phyloP scores from a whole-genome alignment of 2,797 vertebrate species.

The Cuculus canorus region DNA sequence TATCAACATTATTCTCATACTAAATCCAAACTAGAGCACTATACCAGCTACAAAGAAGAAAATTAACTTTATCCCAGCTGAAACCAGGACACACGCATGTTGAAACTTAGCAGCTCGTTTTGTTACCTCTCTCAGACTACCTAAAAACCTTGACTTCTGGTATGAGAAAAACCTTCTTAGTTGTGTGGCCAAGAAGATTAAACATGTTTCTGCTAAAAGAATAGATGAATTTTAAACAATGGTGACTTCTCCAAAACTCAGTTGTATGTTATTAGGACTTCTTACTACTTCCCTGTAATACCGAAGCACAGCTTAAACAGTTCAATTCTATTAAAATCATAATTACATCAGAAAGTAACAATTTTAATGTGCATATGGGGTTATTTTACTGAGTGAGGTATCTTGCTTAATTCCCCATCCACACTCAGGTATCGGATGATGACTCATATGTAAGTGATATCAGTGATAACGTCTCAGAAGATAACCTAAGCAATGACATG shows the following conservation, averaged over 20 bases:
- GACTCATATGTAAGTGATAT: conserved; percentile 96
- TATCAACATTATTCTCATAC: too few relatives aligned
- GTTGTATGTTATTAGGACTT: neutral
- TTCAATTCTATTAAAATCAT: neutral
- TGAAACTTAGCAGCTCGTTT: neutral
- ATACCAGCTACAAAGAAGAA: too few relatives aligned
- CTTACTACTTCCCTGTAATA: neutral
- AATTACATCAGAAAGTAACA: neutral
- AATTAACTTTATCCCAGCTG: too few relatives aligned
- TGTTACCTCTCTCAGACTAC: neutral
- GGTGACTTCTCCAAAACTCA: neutral
- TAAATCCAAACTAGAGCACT: too few relatives aligned
- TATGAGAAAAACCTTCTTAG: neutral
- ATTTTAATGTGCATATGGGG: neutral
- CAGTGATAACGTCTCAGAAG: conserved; percentile 95
- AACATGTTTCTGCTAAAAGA: neutral
- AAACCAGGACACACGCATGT: neutral
- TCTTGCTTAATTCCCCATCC: conserved; percentile 26
- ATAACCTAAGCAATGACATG: conserved; percentile 90
- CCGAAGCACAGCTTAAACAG: neutral
- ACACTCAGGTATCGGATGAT: conserved; percentile 89
- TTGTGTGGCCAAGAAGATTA: neutral
- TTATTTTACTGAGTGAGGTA: neutral
- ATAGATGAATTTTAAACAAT: neutral
- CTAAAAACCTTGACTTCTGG: neutral